These are phyloP conservation scores for Apodemia zela DNA, from an alignment of 2,888 invertebrate genomes.

Conservation along the genomic window DNA sequence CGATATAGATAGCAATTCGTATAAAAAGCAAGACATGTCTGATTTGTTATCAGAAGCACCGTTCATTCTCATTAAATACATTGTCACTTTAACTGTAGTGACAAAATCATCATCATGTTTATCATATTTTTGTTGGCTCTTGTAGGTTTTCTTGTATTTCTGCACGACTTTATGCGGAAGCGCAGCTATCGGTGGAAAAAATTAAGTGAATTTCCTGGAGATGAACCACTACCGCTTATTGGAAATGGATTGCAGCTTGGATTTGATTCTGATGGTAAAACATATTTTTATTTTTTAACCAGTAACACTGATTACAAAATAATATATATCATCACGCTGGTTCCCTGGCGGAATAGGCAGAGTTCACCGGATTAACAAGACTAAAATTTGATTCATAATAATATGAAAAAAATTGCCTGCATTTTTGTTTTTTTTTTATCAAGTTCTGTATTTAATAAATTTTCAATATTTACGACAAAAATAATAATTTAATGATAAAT, in stretches of 20 bases:
- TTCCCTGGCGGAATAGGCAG: too few relatives aligned
- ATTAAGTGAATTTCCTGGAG: conserved; percentile 44
- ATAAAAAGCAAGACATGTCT: not conserved
- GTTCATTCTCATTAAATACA: not conserved
- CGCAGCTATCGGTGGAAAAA: conserved; percentile 36
- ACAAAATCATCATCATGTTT: conserved; percentile 32
- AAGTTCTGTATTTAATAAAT: too few relatives aligned
- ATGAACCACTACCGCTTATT: conserved; percentile 44
- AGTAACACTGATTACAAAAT: not conserved
- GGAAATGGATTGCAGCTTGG: conserved; percentile 52
- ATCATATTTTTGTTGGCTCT: conserved; percentile 32
- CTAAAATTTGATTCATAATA: too few relatives aligned
- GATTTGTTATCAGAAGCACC: not conserved
- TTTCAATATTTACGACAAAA: too few relatives aligned
- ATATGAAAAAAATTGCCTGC: too few relatives aligned
- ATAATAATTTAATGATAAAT: too few relatives aligned
- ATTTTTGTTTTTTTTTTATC: too few relatives aligned
- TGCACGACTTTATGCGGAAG: conserved; percentile 33
- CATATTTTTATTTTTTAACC: not conserved
- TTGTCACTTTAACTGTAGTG: not conserved
- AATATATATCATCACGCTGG: not conserved
- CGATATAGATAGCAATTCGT: not conserved
- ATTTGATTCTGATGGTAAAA: conserved; percentile 46
- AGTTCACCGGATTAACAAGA: too few relatives aligned
- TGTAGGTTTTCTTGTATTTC: conserved; percentile 30